Evolutionary conservation across 1,140 invertebrate genomes (phyloP).

Genomic region (Ladona fulva): DNA sequence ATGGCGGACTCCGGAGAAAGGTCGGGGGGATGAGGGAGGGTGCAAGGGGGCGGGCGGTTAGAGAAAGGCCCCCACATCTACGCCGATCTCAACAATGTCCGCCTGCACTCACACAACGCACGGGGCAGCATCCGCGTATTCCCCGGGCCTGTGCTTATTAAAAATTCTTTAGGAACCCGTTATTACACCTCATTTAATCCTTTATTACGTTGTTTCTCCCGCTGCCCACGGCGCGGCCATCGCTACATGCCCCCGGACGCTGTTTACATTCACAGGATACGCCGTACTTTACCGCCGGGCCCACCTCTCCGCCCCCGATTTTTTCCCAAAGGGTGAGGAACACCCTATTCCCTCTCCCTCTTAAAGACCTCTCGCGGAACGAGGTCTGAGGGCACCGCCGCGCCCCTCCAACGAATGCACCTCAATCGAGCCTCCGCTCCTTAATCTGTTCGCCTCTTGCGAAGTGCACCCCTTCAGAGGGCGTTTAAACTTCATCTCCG

Average conservation of each 20-base stretch:
- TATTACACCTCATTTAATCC: slow-evolving; percentile 10
- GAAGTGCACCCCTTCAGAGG: too few relatives aligned
- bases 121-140: background rate
- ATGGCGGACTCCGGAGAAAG: background rate
- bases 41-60: background rate
- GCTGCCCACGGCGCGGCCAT: background rate
- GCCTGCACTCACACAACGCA: background rate
- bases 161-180: slow-evolving; percentile 6
- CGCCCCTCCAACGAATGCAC: too few relatives aligned
- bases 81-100: background rate
- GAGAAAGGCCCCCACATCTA: background rate
- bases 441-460: background rate
- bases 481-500: background rate
- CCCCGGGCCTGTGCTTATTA: background rate
- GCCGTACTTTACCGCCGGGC: background rate
- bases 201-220: background rate
- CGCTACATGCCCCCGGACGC: background rate
- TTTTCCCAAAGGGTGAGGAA: background rate
- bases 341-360: background rate
- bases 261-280: background rate
- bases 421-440: too few relatives aligned
- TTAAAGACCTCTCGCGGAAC: background rate
- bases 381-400: too few relatives aligned
- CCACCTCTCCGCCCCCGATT: background rate
- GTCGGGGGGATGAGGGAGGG: background rate